Evolutionary conservation across 2,113 vertebrate genomes (phyloP).

Genomic region (Malaclemys terrapin): DNA sequence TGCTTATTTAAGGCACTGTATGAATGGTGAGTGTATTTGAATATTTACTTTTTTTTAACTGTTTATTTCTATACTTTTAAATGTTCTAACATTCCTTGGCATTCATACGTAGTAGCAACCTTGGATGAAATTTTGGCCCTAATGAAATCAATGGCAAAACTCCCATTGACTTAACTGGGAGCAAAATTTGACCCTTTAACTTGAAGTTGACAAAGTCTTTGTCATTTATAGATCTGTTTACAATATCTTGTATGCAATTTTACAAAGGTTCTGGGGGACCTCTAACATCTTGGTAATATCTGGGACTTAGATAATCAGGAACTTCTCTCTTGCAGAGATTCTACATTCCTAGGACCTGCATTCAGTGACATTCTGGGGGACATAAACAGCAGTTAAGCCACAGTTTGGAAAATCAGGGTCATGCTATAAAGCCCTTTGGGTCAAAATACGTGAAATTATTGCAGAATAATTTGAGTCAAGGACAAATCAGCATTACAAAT

Average conservation of each 20-base stretch:
- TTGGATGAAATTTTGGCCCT: neutral
- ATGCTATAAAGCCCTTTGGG: neutral
- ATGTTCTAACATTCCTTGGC: neutral
- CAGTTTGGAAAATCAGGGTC: slow-evolving; percentile 11
- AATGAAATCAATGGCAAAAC: neutral
- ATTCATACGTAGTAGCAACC: neutral
- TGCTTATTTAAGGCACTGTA: neutral
- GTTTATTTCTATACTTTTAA: neutral
- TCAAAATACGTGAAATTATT: slow-evolving; percentile 2
- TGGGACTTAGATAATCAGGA: neutral
- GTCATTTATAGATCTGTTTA: neutral
- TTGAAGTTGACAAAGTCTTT: neutral
- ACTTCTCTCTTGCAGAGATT: neutral
- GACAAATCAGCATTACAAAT: neutral
- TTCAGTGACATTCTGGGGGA: slow-evolving; percentile 6
- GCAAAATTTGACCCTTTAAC: slow-evolving; percentile 1
- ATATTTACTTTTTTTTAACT: neutral
- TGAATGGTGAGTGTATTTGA: neutral
- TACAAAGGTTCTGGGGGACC: neutral
- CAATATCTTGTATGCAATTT: neutral
- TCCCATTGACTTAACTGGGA: neutral
- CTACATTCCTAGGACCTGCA: slow-evolving; percentile 18
- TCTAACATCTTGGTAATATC: neutral
- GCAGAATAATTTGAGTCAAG: neutral
- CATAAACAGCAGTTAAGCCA: neutral